Conservation (phyloP, 2,113 vertebrate species). For the Cacatua alba region DNA sequence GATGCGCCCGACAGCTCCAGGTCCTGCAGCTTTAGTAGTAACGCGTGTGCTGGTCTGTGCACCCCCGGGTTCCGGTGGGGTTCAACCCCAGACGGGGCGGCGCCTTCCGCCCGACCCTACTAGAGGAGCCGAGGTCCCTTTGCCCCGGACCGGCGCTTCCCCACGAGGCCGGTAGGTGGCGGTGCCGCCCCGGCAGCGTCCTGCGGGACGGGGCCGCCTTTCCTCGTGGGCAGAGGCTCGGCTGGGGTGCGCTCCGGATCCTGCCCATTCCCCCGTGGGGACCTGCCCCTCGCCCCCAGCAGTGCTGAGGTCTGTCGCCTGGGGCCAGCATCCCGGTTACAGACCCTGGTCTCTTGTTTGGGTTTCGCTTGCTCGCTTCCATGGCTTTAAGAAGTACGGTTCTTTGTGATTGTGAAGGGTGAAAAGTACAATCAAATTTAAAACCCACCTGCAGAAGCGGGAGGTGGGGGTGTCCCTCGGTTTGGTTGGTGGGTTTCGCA, state of each 20-base stretch:
- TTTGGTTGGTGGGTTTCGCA: not conserved
- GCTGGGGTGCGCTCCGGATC: not conserved
- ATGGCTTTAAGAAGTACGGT: not conserved
- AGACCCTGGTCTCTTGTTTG: rapidly evolving
- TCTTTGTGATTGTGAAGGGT: not conserved
- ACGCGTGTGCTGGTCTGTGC: too few species aligned
- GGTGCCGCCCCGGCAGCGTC: not conserved
- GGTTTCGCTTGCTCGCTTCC: rapidly evolving
- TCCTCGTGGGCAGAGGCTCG: not conserved
- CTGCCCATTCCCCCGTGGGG: not conserved
- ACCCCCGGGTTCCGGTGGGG: not conserved
- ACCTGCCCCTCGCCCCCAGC: too few species aligned
- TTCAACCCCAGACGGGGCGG: not conserved
- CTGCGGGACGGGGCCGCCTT: not conserved
- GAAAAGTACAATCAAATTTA: rapidly evolving
- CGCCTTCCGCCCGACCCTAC: too few species aligned
- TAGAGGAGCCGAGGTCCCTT: rapidly evolving
- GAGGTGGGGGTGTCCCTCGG: rapidly evolving
- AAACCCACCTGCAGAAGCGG: too few species aligned
- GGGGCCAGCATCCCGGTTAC: not conserved
- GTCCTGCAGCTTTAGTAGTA: not conserved
- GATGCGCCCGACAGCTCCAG: not conserved
- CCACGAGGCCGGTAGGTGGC: not conserved
- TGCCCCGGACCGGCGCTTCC: not conserved
- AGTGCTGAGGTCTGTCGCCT: rapidly evolving